Conservation (phyloP, 2,888 invertebrate genomes). For the Agrotis segetum region DNA sequence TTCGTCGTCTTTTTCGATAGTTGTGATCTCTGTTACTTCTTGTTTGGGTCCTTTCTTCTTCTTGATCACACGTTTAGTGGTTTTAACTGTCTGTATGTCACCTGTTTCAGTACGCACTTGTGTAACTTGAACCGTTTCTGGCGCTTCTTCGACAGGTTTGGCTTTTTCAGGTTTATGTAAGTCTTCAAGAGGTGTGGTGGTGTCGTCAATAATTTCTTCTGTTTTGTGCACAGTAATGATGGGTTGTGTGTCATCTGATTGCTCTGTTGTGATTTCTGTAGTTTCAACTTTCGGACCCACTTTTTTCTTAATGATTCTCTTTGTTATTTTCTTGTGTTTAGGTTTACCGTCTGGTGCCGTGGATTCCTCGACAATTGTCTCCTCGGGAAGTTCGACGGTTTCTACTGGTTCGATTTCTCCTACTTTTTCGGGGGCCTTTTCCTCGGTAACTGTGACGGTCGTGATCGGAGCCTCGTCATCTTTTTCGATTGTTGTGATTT, state of each 20-base stretch:
- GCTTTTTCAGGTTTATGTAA: not conserved
- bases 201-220: constrained; percentile 11
- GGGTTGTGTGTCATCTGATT: constrained; percentile 36
- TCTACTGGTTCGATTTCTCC: constrained; percentile 48
- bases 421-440: constrained; percentile 67
- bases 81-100: constrained; percentile 8
- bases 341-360: constrained; percentile 13
- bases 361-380: constrained; percentile 17
- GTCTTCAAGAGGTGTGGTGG: constrained; percentile 18
- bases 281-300: constrained; percentile 50
- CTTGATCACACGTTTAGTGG: constrained; percentile 17
- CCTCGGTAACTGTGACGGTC: constrained; percentile 74
- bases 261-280: constrained; percentile 69
- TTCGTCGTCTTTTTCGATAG: constrained; percentile 58
- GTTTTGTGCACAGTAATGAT: constrained; percentile 15
- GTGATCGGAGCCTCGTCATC: constrained; percentile 50
- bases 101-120: constrained; percentile 65
- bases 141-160: not conserved
- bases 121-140: constrained; percentile 53
- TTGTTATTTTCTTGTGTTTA: not conserved
- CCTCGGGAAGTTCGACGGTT: constrained; percentile 61
- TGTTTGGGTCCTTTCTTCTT: constrained; percentile 30
- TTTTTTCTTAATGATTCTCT: constrained; percentile 56
- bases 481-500: too few relatives aligned
- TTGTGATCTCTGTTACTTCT: constrained; percentile 60